A percentile compares a stretch with the other conserved stretches of the same genome.
These are phyloP conservation scores for Parnassius mnemosyne DNA, from an alignment of 2,888 invertebrate genomes.

Conservation along the genomic window DNA sequence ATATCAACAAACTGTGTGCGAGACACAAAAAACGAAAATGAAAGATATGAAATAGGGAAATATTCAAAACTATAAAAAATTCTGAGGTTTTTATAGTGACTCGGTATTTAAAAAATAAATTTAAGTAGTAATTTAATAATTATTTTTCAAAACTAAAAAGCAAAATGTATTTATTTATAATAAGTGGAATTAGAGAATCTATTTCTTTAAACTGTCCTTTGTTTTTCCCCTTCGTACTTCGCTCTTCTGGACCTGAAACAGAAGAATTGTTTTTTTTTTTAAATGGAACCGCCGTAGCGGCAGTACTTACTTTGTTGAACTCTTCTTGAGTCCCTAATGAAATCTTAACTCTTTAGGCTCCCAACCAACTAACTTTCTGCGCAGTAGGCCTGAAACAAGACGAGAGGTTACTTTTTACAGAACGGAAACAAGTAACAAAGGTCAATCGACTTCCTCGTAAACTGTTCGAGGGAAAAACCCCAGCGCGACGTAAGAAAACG, in stretches of 20 bases:
- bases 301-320: slow-evolving; percentile 75
- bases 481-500: not conserved
- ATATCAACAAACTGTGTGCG: slow-evolving; percentile 3
- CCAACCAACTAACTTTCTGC: slow-evolving; percentile 60
- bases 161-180: too few species aligned
- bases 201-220: slow-evolving; percentile 6
- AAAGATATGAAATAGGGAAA: slow-evolving; percentile 9
- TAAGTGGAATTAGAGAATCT: not conserved
- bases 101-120: not conserved
- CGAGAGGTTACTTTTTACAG: not conserved
- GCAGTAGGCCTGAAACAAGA: slow-evolving; percentile 73
- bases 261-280: slow-evolving; percentile 41
- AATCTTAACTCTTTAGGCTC: slow-evolving; percentile 75
- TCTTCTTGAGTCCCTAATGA: slow-evolving; percentile 75
- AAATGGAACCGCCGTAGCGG: slow-evolving; percentile 38
- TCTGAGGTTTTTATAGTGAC: not conserved
- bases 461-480: slow-evolving; percentile 25
- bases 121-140: not conserved
- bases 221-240: slow-evolving; percentile 20
- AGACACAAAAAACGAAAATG: slow-evolving; percentile 17
- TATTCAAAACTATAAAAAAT: not conserved
- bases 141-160: too few species aligned
- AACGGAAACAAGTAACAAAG: not conserved
- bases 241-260: slow-evolving; percentile 54
- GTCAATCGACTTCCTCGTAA: slow-evolving; percentile 4